A percentile compares a stretch with the other conserved stretches of the same genome.
Evolutionary conservation across 2,797 vertebrate genomes (phyloP).

Genomic region (Leptatherina wallacei): DNA sequence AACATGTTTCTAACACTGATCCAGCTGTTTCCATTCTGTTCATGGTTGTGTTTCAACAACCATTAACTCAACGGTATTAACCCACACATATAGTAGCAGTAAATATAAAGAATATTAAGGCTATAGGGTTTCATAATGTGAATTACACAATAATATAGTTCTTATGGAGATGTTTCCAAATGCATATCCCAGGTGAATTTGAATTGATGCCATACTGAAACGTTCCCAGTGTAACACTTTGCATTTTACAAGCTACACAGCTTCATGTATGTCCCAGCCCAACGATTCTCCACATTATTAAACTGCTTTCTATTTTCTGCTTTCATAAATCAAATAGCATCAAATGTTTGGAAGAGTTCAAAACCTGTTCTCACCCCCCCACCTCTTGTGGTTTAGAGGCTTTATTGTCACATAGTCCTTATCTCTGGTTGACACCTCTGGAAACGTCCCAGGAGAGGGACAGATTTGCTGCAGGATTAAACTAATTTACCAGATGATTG

Average conservation of each 20-base stretch:
- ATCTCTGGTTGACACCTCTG: conserved; percentile 84
- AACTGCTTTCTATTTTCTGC: conserved; percentile 41
- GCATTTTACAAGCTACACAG: background rate
- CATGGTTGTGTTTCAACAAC: conserved; percentile 42
- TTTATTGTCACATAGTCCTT: conserved; percentile 79
- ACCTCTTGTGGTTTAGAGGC: conserved; percentile 58
- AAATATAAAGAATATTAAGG: conserved; percentile 1
- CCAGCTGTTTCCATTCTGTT: conserved; percentile 33
- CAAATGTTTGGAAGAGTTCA: conserved; percentile 63
- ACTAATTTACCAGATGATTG: conserved; percentile 86
- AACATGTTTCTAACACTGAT: conserved; percentile 26
- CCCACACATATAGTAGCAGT: background rate
- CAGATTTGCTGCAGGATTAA: conserved; percentile 83
- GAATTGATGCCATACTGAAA: background rate
- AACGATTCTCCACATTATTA: conserved; percentile 27
- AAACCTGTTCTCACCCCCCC: conserved; percentile 36
- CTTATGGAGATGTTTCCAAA: background rate
- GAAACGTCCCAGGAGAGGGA: conserved; percentile 80
- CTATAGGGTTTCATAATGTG: background rate
- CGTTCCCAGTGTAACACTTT: background rate
- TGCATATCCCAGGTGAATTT: background rate
- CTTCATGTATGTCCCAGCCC: background rate
- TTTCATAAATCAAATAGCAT: conserved; percentile 68
- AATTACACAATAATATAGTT: conserved; percentile 2
- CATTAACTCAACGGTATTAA: conserved; percentile 8